phyloP scores from a whole-genome alignment of 2,113 vertebrate species.

The Labeo catla region DNA sequence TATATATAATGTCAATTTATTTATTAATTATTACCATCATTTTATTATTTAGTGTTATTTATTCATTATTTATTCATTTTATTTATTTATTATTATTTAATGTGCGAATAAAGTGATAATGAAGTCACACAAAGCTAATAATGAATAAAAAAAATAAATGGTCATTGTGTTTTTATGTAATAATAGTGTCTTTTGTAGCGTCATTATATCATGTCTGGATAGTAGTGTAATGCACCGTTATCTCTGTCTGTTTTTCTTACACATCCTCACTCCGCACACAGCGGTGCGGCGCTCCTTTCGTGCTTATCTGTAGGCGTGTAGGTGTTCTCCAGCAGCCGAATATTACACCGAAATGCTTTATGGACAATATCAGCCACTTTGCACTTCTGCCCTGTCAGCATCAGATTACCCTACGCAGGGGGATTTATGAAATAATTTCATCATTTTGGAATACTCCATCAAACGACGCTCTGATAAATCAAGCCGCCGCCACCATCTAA shows the following conservation, averaged over 20 bases:
- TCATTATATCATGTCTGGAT: not conserved
- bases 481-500: conserved; percentile 18
- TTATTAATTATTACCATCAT: not conserved
- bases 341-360: conserved; percentile 48
- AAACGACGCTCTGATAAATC: conserved; percentile 52
- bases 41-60: not conserved
- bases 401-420: not conserved
- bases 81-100: not conserved
- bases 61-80: not conserved
- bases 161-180: not conserved
- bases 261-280: not conserved
- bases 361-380: conserved; percentile 36
- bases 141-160: not conserved
- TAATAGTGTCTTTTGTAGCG: not conserved
- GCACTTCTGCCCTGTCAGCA: conserved; percentile 50
- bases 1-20: no score
- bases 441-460: conserved; percentile 51
- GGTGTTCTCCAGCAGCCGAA: conserved; percentile 4
- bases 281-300: not conserved
- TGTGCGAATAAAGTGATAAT: not conserved
- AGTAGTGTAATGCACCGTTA: not conserved
- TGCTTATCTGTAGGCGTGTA: not conserved
- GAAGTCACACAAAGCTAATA: not conserved
- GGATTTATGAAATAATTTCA: conserved; percentile 56
- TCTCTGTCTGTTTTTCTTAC: not conserved